A percentile compares a stretch with the other conserved stretches of the same genome.
Conservation (phyloP, 2,888 invertebrate genomes). For the Drosophila rellima region DNA sequence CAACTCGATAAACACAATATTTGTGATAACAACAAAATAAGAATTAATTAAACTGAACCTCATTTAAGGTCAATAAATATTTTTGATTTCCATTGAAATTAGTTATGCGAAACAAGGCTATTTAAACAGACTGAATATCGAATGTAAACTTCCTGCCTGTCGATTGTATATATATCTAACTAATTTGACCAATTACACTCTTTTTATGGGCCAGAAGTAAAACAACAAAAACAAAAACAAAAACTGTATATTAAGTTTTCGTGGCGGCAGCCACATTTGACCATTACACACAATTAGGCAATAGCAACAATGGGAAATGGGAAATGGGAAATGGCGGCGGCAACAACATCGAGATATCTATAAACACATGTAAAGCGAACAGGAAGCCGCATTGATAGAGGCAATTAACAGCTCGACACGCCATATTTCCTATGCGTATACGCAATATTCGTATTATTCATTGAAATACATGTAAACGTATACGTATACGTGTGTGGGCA, state of each 20-base stretch:
- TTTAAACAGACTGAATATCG: neutral
- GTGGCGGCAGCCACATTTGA: conserved; percentile 14
- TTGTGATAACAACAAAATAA: neutral
- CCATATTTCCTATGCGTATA: conserved; percentile 64
- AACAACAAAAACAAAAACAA: conserved; percentile 27
- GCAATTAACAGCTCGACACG: conserved; percentile 80
- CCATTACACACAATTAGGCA: conserved; percentile 65
- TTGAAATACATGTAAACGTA: conserved; percentile 12
- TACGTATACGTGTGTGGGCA: conserved; percentile 5
- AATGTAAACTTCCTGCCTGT: conserved; percentile 24
- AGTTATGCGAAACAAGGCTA: conserved; percentile 1
- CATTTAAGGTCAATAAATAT: conserved; percentile 1
- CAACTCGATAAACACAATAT: neutral
- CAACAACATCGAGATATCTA: conserved; percentile 51
- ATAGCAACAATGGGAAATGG: conserved; percentile 16
- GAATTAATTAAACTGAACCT: neutral
- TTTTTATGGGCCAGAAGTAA: conserved; percentile 6
- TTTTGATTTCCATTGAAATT: neutral
- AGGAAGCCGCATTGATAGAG: conserved; percentile 78
- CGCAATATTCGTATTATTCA: conserved; percentile 24
- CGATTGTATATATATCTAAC: conserved; percentile 16
- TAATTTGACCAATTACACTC: conserved; percentile 43
- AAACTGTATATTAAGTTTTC: conserved; percentile 47
- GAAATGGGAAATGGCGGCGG: conserved; percentile 23
- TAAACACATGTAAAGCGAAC: conserved; percentile 75